Conservation (phyloP, 2,113 vertebrate genomes). For the Argyrosomus japonicus region DNA sequence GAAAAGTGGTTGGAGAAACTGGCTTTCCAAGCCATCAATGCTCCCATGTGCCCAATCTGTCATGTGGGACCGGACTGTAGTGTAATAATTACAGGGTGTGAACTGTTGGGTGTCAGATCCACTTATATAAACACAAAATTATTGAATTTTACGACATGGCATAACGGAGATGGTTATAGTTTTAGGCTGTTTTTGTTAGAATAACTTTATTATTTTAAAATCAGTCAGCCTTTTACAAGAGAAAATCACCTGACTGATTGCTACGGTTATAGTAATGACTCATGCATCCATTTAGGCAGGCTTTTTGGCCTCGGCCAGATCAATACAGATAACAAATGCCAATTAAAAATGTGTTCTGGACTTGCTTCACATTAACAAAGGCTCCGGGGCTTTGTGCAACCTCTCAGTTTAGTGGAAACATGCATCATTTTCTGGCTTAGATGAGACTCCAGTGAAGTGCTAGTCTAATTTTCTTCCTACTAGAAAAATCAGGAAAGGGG, state of each 20-base stretch:
- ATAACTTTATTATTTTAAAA: conserved; percentile 26
- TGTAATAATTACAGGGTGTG: conserved; percentile 56
- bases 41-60: conserved; percentile 51
- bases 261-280: conserved; percentile 42
- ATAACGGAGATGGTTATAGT: background rate
- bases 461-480: conserved; percentile 22
- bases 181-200: conserved; percentile 14
- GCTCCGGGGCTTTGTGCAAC: conserved; percentile 15
- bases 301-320: conserved; percentile 15
- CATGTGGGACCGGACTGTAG: conserved; percentile 44
- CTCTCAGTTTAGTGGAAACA: conserved; percentile 39
- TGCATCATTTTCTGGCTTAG: conserved; percentile 14
- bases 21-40: conserved; percentile 38
- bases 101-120: conserved; percentile 52
- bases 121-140: conserved; percentile 36
- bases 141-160: conserved; percentile 28
- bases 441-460: conserved; percentile 14
- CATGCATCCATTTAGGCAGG: conserved; percentile 41
- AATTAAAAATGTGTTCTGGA: conserved; percentile 51
- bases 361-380: conserved; percentile 45
- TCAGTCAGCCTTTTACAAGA: conserved; percentile 9
- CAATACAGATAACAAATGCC: conserved; percentile 57
- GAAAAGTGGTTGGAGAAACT: conserved; percentile 56
- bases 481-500: conserved; percentile 36
- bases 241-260: background rate